Conservation (phyloP, 2,797 vertebrate species). For the Bradypodion ventrale region DNA sequence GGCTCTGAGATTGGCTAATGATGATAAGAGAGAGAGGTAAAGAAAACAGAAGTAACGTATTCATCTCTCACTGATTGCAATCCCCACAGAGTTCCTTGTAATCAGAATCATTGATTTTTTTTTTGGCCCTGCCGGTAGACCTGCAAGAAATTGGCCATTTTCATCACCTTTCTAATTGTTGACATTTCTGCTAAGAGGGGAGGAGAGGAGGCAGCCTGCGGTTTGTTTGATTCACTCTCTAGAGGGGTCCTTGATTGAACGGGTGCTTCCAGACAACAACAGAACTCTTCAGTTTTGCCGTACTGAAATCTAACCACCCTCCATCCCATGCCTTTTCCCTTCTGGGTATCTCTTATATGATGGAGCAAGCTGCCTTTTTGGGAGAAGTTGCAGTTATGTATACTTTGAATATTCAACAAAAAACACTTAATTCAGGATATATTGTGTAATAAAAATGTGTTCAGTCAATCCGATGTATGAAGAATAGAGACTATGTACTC, state of each 20-base stretch:
- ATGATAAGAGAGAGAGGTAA: not conserved
- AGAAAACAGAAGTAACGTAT: constrained; percentile 13
- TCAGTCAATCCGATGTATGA: no score
- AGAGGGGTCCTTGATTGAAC: not conserved
- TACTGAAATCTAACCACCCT: not conserved
- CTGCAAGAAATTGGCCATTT: constrained; percentile 23
- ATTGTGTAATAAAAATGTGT: no score
- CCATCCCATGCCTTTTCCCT: not conserved
- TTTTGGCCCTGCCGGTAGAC: constrained; percentile 1
- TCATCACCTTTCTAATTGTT: not conserved
- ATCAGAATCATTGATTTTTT: constrained; percentile 39
- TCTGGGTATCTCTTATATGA: not conserved
- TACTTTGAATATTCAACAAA: no score
- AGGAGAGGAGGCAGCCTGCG: not conserved
- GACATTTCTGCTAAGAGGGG: no score
- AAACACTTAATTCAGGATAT: no score
- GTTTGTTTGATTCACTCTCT: not conserved
- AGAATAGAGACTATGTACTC: no score
- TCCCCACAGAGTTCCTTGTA: constrained; percentile 9
- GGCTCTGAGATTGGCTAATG: not conserved
- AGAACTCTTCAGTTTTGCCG: not conserved
- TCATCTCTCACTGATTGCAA: constrained; percentile 28
- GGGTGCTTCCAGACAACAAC: not conserved
- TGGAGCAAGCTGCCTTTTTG: not conserved
- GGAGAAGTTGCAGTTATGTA: no score